Conservation (phyloP, 1,140 invertebrate species). For the Brachionus calyciflorus region DNA sequence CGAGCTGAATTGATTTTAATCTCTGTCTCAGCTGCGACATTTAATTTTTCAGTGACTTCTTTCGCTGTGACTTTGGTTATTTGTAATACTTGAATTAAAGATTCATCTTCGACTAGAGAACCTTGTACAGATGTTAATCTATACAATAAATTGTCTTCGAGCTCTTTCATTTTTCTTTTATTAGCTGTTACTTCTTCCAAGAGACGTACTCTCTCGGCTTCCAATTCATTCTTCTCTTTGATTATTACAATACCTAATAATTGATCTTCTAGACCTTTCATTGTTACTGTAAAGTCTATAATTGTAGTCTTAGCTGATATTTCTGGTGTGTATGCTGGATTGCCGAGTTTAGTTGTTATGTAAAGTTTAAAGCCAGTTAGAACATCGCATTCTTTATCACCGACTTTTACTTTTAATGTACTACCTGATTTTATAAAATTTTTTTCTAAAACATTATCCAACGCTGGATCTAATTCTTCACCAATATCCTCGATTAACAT, state of each 20-base stretch:
- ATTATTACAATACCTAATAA: constrained; percentile 84
- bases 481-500: constrained; percentile 90
- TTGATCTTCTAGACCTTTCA: constrained; percentile 92
- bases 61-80: constrained; percentile 88
- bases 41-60: constrained; percentile 88
- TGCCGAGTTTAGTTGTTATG: constrained; percentile 90
- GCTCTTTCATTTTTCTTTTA: constrained; percentile 88
- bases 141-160: constrained; percentile 84
- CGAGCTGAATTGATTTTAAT: constrained; percentile 87
- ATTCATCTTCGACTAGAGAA: constrained; percentile 90
- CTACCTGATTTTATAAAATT: constrained; percentile 96
- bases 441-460: constrained; percentile 93
- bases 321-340: constrained; percentile 93
- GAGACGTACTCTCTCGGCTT: constrained; percentile 82
- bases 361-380: constrained; percentile 92
- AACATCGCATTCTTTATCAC: constrained; percentile 93
- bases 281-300: constrained; percentile 95
- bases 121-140: constrained; percentile 85
- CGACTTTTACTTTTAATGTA: constrained; percentile 87
- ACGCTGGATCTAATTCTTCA: constrained; percentile 88
- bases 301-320: constrained; percentile 92
- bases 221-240: constrained; percentile 88
- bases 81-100: constrained; percentile 82
- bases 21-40: constrained; percentile 84
- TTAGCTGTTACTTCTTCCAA: constrained; percentile 94